Conservation (phyloP, 2,797 vertebrate species). For the Orestias chungarensis region DNA sequence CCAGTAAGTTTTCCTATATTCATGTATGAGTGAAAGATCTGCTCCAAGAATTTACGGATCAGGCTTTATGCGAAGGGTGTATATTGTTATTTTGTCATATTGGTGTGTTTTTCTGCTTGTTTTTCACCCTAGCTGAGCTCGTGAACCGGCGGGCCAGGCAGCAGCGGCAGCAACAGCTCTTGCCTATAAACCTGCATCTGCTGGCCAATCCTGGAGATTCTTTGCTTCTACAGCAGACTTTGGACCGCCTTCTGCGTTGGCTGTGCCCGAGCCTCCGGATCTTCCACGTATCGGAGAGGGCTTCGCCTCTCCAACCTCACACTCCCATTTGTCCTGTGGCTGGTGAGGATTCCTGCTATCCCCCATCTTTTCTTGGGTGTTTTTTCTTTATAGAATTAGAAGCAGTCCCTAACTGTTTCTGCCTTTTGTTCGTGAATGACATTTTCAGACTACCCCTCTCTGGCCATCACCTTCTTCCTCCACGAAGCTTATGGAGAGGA, state of each 20-base stretch:
- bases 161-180: constrained; percentile 48
- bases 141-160: constrained; percentile 69
- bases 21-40: background rate
- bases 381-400: background rate
- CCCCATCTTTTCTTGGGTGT: background rate
- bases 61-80: background rate
- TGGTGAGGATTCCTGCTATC: constrained; percentile 40
- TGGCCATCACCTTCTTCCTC: constrained; percentile 91
- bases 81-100: background rate
- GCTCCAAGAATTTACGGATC: background rate
- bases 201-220: constrained; percentile 86
- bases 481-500: constrained; percentile 87
- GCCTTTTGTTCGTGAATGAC: constrained; percentile 25
- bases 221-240: constrained; percentile 83
- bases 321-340: constrained; percentile 65
- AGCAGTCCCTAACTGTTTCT: constrained; percentile 1
- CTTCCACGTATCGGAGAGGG: constrained; percentile 90
- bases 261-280: constrained; percentile 84
- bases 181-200: constrained; percentile 87
- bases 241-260: constrained; percentile 86
- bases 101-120: background rate
- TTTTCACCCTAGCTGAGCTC: constrained; percentile 51
- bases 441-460: constrained; percentile 82
- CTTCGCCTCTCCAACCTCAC: constrained; percentile 70
- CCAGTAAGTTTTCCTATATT: constrained; percentile 61